These are phyloP conservation scores for Drosophila monieri DNA, from an alignment of 2,888 invertebrate species.

Conservation along the genomic window DNA sequence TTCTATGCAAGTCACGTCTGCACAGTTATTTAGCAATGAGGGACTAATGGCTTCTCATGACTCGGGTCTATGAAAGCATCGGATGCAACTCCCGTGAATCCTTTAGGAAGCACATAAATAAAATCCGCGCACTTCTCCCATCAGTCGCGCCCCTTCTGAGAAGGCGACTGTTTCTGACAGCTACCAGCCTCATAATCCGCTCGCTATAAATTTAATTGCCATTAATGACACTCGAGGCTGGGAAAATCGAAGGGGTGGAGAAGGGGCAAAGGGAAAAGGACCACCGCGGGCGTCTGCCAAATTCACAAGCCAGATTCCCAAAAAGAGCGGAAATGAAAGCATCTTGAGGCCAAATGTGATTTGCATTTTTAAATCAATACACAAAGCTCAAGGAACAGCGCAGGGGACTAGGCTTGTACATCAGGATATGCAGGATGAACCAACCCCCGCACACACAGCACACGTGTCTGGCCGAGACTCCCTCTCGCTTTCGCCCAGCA, in stretches of 20 bases:
- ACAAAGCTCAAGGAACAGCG: conserved; percentile 48
- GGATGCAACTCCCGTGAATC: background rate
- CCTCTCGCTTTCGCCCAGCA: conserved; percentile 52
- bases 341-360: conserved; percentile 76
- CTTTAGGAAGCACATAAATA: background rate
- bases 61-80: no score
- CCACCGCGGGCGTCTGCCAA: conserved; percentile 53
- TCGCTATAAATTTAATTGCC: conserved; percentile 75
- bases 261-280: background rate
- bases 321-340: conserved; percentile 66
- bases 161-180: conserved; percentile 61
- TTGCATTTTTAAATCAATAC: conserved; percentile 78
- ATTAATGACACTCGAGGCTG: conserved; percentile 67
- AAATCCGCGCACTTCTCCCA: conserved; percentile 1
- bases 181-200: conserved; percentile 72
- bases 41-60: background rate
- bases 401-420: conserved; percentile 42
- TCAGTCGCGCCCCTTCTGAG: conserved; percentile 24
- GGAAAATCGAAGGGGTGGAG: background rate
- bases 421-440: conserved; percentile 19
- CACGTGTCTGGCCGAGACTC: conserved; percentile 58
- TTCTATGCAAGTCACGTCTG: conserved; percentile 4
- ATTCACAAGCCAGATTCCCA: conserved; percentile 31
- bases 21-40: background rate
- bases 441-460: conserved; percentile 28